A percentile compares a stretch with the other conserved stretches of the same genome.
These are phyloP conservation scores for Orthosia gothica DNA, from an alignment of 2,888 invertebrate species.

Conservation along the genomic window DNA sequence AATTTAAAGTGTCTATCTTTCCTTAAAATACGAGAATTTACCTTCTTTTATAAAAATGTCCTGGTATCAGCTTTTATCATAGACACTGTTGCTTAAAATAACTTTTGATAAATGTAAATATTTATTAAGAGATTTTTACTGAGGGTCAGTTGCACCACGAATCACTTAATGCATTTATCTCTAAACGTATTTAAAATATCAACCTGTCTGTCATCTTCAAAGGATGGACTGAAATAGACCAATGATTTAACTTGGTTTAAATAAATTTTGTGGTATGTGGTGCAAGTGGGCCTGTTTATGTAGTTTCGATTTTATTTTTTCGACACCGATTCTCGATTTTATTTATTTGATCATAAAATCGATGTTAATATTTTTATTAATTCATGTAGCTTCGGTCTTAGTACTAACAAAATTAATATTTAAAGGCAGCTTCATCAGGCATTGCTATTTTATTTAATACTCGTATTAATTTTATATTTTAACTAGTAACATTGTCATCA, in stretches of 20 bases:
- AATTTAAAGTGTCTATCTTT: not conserved
- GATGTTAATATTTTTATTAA: constrained; percentile 32
- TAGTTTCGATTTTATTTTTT: constrained; percentile 20
- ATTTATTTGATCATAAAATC: constrained; percentile 38
- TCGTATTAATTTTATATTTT: constrained; percentile 46
- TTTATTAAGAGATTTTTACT: constrained; percentile 38
- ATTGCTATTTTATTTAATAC: constrained; percentile 57
- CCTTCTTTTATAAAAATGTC: not conserved
- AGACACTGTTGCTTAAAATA: constrained; percentile 25
- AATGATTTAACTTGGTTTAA: not conserved
- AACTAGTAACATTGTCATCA: constrained; percentile 48
- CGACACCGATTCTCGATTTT: constrained; percentile 26
- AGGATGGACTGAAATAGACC: not conserved
- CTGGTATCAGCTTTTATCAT: not conserved
- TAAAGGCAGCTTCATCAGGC: constrained; percentile 27
- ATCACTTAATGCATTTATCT: not conserved
- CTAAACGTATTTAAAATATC: not conserved
- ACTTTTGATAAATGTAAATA: constrained; percentile 48
- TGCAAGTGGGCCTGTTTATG: not conserved
- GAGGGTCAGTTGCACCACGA: not conserved
- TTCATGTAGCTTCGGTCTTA: constrained; percentile 42
- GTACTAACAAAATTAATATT: constrained; percentile 57
- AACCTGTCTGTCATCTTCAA: not conserved
- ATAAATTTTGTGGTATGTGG: not conserved
- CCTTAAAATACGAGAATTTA: not conserved